Percentiles rank a stretch among this genome's conserved stretches.
phyloP scores from a whole-genome alignment of 2,113 vertebrate genomes.

The Capra hircus region DNA sequence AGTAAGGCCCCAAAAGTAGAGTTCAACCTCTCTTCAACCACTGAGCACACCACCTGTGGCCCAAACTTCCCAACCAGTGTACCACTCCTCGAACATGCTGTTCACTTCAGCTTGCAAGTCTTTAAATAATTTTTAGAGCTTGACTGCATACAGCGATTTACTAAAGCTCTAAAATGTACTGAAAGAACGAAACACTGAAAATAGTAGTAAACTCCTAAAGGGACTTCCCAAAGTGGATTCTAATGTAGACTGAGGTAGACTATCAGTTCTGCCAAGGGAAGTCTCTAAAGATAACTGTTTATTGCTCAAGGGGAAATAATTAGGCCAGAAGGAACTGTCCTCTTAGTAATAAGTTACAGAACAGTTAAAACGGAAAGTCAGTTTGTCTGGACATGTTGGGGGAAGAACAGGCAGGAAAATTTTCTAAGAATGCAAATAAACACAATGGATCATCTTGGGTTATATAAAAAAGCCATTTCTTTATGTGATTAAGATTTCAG shows the following conservation, averaged over 20 bases:
- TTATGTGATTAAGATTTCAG: not conserved
- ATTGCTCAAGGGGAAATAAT: not conserved
- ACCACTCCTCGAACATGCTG: not conserved
- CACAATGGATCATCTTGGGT: not conserved
- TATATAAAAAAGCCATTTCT: not conserved
- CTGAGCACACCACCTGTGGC: not conserved
- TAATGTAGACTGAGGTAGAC: not conserved
- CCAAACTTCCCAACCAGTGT: not conserved
- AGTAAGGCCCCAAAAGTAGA: not conserved
- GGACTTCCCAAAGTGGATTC: not conserved
- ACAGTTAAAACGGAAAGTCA: not conserved
- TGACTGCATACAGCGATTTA: not conserved
- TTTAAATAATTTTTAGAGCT: not conserved
- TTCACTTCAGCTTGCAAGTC: not conserved
- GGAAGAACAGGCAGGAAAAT: not conserved
- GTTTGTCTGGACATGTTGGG: not conserved
- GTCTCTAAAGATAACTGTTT: not conserved
- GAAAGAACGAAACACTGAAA: not conserved
- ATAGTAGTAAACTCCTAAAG: not conserved
- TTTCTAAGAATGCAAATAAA: slow-evolving; percentile 27
- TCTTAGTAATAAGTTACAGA: not conserved
- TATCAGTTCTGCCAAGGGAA: not conserved
- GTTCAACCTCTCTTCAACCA: not conserved
- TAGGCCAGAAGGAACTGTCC: not conserved
- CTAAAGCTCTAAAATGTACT: not conserved